Evolutionary conservation across 2,888 invertebrate species (phyloP), one percentile per base, ranked within the genome.

Genomic region (Stenurella melanura): DNA sequence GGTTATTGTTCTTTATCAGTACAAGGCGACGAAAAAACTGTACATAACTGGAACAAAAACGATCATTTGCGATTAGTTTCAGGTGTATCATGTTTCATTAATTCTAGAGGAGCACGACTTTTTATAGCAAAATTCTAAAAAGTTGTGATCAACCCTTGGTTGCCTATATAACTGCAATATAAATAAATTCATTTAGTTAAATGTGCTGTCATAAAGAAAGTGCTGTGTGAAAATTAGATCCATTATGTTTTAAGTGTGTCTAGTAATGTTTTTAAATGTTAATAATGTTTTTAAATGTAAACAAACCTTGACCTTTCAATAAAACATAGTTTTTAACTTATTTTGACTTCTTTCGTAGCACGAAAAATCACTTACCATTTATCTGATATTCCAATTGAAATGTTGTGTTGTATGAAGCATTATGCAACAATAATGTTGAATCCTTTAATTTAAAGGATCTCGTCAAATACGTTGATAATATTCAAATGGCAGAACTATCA

Each of bases 401-500:
- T 50, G 50, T 50, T 42, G 7, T 38, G 34, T 63, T 9, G n/a
- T n/a, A n/a, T n/a, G 34, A 19, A 26, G 21, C 19, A 26, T 26
- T 26, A 26, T 18, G 34, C 38, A 63, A 63, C 63, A 63, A 12
- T 0, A 50, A 63, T 38, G 38, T 63, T 63, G 63, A 34, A 38
- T 63, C 63, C 63, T 63, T 63, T 38, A 63, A 63, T 34, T 38
- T 17, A 38, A 17, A 17, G 18, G 15, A n/a, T 30, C 12, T 38
- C 30, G 34, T 63, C 38, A 7, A 34, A 34, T 21, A 26, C 7
- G n/a, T n/a, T 42, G 42, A 61, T 61, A 30, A 11, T 63, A 63
- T 18, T 63, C 17, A 38, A 63, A 63, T 63, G 63, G 30, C n/a
- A 18, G 38, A 17, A 17, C 63, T 63, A 38, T 34, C 63, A 63